Base-by-base conservation (phyloP, 1,140 invertebrate species). In the Alviniconcha marisindica region DNA sequence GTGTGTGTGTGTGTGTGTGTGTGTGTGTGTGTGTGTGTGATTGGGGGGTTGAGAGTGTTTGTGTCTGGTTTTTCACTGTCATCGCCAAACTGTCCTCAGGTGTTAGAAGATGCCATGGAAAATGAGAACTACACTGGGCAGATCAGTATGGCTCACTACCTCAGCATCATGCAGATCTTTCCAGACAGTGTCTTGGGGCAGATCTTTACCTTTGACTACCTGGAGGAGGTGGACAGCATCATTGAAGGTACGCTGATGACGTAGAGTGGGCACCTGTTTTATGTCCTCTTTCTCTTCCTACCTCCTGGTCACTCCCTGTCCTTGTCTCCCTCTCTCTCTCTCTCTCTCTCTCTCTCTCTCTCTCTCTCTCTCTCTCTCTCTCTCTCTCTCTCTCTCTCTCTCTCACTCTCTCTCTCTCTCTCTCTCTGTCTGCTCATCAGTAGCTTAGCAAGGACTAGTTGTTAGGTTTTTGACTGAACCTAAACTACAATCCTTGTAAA, bases 151-250 rank as follows among this genome's bases (percentile, higher is more conserved):
- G 69, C 73, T 21, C 54, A 51, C 42, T 56, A 82, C 69, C 82
- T 87, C 21, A 80, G 78, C 69, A 7, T 83, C 1, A 33, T 85
- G 63, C 86, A 87, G 84, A 87, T 87, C 74, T 85, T 82, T n/a
- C 82, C 84, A 1, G 82, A 85, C 28, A 38, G 73, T 10, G 18
- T 69, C 33, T 66, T 87, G 28, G 42, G 48, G 3, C 40, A 81
- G 44, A 69, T 87, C 14, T 87, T 87, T 66, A 85, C 69, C 54
- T 42, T 85, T 14, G 84, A 87, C 28, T 87, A 74, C 80, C 82
- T 87, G 28, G 79, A 87, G 40, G 54, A 79, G 76, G 44, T 87
- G 15, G 86, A 87, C 44, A 56, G 56, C 21, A 66, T 85, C 42
- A 83, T 85, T 56, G 82, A 83, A 63, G 83, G 86, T 87, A 42